Evolutionary conservation across 64 coral and sea anemone species (phyloP).

Genomic region (Trachythela sp.): DNA sequence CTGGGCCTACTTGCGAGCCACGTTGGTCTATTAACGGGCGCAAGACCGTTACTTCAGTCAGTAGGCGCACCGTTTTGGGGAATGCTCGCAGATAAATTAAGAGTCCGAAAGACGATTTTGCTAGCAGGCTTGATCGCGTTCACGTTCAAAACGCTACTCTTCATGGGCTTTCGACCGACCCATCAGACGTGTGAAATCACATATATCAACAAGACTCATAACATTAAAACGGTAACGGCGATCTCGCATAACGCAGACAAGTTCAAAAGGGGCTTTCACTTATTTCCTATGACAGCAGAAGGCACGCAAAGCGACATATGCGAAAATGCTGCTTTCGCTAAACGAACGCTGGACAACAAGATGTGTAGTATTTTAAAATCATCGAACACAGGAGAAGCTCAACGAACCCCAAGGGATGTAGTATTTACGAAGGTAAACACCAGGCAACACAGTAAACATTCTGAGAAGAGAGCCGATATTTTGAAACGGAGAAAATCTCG

Average conservation of each 20-base stretch:
- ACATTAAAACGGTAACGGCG: background rate
- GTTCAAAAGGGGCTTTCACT: background rate
- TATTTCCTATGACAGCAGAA: background rate
- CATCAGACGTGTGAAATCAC: slow-evolving; percentile 17
- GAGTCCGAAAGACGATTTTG: slow-evolving; percentile 68
- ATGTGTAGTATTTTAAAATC: background rate
- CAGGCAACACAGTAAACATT: background rate
- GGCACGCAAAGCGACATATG: background rate
- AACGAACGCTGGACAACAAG: background rate
- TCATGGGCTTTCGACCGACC: slow-evolving; percentile 17
- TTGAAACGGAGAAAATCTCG: background rate
- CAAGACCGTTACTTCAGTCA: slow-evolving; percentile 77
- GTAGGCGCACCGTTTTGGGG: slow-evolving; percentile 90
- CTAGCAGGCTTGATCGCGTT: slow-evolving; percentile 74
- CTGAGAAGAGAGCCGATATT: background rate
- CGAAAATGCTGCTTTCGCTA: background rate
- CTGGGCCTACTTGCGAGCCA: slow-evolving; percentile 66
- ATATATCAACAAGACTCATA: slow-evolving; percentile 1
- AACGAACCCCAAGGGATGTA: background rate
- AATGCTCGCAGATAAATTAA: slow-evolving; percentile 66
- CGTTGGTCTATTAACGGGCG: slow-evolving; percentile 72
- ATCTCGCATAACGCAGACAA: background rate
- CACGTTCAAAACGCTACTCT: slow-evolving; percentile 73
- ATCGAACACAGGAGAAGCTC: background rate
- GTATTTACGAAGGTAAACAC: background rate